These are phyloP conservation scores for Romanogobio albipinnatus DNA, from an alignment of 2,113 vertebrate genomes.

Conservation along the genomic window DNA sequence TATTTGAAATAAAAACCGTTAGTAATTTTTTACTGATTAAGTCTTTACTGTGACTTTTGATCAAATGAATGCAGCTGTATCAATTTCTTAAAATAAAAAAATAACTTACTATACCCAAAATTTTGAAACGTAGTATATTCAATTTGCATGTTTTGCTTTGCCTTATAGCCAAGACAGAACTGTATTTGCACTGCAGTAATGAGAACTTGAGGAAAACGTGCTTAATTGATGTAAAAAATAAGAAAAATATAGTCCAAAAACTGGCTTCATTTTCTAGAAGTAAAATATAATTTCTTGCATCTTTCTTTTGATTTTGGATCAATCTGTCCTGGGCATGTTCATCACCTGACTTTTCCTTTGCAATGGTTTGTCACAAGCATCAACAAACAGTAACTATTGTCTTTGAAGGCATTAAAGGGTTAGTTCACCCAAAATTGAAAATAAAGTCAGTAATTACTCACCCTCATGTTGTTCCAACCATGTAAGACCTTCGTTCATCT, in stretches of 20 bases:
- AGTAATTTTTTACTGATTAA: no score
- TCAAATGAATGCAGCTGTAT: no score
- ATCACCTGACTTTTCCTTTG: background rate
- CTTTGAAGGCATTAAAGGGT: background rate
- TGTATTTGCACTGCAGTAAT: background rate
- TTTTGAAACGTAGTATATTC: background rate
- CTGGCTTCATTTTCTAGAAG: background rate
- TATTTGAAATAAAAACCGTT: no score
- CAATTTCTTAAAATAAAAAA: no score
- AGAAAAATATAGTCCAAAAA: background rate
- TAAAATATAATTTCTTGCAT: background rate
- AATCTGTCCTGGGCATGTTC: background rate
- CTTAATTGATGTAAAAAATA: background rate
- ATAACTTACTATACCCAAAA: background rate
- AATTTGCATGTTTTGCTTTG: background rate
- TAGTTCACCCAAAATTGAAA: no score
- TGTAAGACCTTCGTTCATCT: no score
- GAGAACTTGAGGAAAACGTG: background rate
- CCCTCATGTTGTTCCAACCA: no score
- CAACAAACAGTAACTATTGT: background rate
- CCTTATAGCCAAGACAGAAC: background rate
- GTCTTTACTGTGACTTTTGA: no score
- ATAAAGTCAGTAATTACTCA: no score
- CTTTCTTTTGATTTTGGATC: background rate
- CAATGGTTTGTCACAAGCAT: background rate